These are phyloP conservation scores for Trematomus bernacchii DNA, from an alignment of 2,797 vertebrate species.

Conservation along the genomic window DNA sequence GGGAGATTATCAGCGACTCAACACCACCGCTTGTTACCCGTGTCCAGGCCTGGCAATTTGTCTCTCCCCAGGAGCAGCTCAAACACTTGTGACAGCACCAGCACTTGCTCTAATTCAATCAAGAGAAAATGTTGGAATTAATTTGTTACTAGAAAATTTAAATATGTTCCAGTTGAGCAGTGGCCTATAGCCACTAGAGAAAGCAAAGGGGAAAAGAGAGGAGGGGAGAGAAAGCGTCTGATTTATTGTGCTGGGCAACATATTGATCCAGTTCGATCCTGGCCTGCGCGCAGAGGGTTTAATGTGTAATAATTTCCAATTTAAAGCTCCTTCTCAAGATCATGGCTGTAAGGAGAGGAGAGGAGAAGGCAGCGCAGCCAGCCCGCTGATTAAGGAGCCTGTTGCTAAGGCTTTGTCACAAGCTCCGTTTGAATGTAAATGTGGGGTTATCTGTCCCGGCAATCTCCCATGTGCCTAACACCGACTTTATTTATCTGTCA, in stretches of 20 bases:
- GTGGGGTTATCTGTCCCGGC: slow-evolving; percentile 92
- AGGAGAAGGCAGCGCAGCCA: slow-evolving; percentile 76
- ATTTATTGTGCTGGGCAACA: slow-evolving; percentile 99
- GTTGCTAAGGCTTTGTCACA: slow-evolving; percentile 97
- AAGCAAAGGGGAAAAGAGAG: slow-evolving; percentile 64
- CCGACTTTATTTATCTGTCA: slow-evolving; percentile 94
- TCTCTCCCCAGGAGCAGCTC: slow-evolving; percentile 96
- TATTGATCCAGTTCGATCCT: slow-evolving; percentile 99
- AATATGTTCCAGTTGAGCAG: slow-evolving; percentile 94
- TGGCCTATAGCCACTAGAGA: slow-evolving; percentile 92
- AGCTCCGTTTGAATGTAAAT: slow-evolving; percentile 98
- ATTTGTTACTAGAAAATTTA: slow-evolving; percentile 99
- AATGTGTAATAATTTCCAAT: slow-evolving; percentile 99
- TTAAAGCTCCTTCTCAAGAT: slow-evolving; percentile 99
- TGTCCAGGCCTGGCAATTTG: slow-evolving; percentile 99
- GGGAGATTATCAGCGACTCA: slow-evolving; percentile 99
- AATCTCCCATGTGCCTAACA: slow-evolving; percentile 94
- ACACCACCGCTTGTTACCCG: slow-evolving; percentile 99
- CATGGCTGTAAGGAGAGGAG: slow-evolving; percentile 94
- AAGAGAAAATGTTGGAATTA: slow-evolving; percentile 99
- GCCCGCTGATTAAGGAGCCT: slow-evolving; percentile 93
- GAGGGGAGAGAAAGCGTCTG: slow-evolving; percentile 85
- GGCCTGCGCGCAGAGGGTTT: slow-evolving; percentile 93
- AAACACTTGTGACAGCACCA: slow-evolving; percentile 99
- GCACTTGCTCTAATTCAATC: slow-evolving; percentile 99